Evolutionary conservation across 1,140 invertebrate species (phyloP), one percentile per base, ranked within the genome.

Genomic region (Chymomyza costata): DNA sequence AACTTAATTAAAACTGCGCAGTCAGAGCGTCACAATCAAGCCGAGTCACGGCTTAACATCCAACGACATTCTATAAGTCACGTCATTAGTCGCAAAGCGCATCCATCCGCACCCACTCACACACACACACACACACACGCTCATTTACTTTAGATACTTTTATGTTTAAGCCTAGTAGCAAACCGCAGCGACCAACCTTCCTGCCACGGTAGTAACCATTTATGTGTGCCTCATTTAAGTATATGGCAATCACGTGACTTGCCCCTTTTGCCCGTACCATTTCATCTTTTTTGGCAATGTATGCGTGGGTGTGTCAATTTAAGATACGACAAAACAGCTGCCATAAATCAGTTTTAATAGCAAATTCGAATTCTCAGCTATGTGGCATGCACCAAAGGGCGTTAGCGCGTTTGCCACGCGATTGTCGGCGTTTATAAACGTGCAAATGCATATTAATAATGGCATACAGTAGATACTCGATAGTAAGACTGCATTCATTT

Each of bases 311-410:
- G 71, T 51, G 71, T 50, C 61, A 32, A 44, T 43, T 43, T 43
- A 51, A 50, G 46, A 62, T 61, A 56, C 45, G 39, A 15, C 11
- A n/a, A n/a, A n/a, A 56, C 30, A 30, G 58, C 18, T 25, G 18
- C 50, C 57, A 76, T 76, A 76, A 76, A 76, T 76, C 70, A 78
- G 65, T 63, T 78, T 76, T 76, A 76, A 76, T 78, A 76, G 71
- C 68, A 49, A 61, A 66, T 71, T 71, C 70, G 71, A 55, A 46
- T 52, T 34, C 65, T 25, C 21, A 8, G 21, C 21, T 5, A 25
- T 25, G 8, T 8, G n/a, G 8, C 21, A 25, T 8, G 21, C 21
- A 55, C 43, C 58, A 56, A 67, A 57, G 34, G 63, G 46, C 41
- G 32, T 37, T 53, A n/a, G n/a, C n/a, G n/a, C n/a, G n/a, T n/a